These are phyloP conservation scores for Xylocopa sonorina DNA, from an alignment of 1,140 invertebrate species.

Conservation along the genomic window DNA sequence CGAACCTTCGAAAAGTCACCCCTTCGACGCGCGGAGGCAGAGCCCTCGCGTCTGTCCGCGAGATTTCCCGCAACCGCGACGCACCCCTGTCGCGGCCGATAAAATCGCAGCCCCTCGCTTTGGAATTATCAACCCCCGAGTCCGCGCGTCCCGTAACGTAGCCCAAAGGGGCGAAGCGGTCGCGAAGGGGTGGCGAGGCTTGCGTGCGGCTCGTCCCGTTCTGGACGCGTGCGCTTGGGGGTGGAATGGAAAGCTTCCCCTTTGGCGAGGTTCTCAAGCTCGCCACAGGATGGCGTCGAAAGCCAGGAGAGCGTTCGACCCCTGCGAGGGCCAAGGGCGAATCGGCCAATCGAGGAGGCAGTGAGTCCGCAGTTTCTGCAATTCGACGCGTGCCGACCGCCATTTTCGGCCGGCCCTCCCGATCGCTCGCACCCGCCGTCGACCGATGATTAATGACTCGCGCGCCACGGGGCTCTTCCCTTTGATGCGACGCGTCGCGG, in stretches of 20 bases:
- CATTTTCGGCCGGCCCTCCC: slow-evolving; percentile 57
- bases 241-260: slow-evolving; percentile 2
- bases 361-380: slow-evolving; percentile 46
- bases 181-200: slow-evolving; percentile 40
- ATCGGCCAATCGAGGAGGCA: slow-evolving; percentile 60
- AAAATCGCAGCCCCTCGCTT: slow-evolving; percentile 71
- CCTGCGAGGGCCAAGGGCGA: slow-evolving; percentile 48
- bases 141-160: slow-evolving; percentile 27
- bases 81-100: slow-evolving; percentile 71
- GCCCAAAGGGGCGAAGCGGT: neutral
- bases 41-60: slow-evolving; percentile 67
- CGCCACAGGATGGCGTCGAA: slow-evolving; percentile 73
- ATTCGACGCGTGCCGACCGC: slow-evolving; percentile 54
- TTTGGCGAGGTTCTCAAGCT: slow-evolving; percentile 58
- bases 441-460: slow-evolving; percentile 32
- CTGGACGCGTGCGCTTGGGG: slow-evolving; percentile 43
- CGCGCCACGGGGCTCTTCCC: neutral
- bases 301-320: slow-evolving; percentile 47
- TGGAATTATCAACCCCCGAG: slow-evolving; percentile 65
- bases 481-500: neutral
- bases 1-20: neutral
- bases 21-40: slow-evolving; percentile 55
- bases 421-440: slow-evolving; percentile 13
- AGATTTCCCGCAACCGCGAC: slow-evolving; percentile 65
- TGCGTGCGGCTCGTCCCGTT: slow-evolving; percentile 53